phyloP scores from a whole-genome alignment of 2,113 vertebrate genomes.

The Galbula dea region DNA sequence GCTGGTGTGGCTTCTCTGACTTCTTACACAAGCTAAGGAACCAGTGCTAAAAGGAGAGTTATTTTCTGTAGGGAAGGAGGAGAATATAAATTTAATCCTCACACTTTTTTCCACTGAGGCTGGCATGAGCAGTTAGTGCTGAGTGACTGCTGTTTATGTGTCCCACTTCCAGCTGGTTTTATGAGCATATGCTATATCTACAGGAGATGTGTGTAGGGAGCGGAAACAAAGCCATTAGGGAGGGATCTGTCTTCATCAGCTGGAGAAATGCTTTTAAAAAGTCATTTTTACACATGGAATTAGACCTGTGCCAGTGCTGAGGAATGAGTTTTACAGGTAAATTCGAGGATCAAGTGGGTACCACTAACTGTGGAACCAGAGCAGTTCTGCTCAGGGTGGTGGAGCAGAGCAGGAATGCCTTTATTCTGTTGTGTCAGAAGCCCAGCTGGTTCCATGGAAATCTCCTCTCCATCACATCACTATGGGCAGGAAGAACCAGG shows the following conservation, averaged over 20 bases:
- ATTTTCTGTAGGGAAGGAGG: background rate
- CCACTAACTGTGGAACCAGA: background rate
- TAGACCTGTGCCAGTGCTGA: background rate
- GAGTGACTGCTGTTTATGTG: slow-evolving; percentile 48
- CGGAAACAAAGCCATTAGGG: background rate
- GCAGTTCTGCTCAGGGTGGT: background rate
- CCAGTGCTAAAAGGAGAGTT: background rate
- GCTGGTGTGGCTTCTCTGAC: background rate
- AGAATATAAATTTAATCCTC: slow-evolving; percentile 9
- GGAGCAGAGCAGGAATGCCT: background rate
- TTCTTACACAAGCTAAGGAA: background rate
- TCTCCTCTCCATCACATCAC: background rate
- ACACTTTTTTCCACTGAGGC: background rate
- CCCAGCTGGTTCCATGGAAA: background rate
- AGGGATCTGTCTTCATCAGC: background rate
- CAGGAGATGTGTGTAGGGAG: slow-evolving; percentile 33
- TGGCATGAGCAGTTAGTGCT: slow-evolving; percentile 32
- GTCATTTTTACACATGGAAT: background rate
- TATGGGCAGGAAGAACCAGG: background rate
- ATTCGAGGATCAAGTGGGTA: background rate
- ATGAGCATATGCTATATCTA: slow-evolving; percentile 43
- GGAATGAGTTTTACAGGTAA: background rate
- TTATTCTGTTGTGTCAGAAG: background rate
- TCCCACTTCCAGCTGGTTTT: slow-evolving; percentile 39
- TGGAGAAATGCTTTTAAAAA: background rate